phyloP scores from a whole-genome alignment of 2,797 vertebrate genomes.

The Pangasius djambal region DNA sequence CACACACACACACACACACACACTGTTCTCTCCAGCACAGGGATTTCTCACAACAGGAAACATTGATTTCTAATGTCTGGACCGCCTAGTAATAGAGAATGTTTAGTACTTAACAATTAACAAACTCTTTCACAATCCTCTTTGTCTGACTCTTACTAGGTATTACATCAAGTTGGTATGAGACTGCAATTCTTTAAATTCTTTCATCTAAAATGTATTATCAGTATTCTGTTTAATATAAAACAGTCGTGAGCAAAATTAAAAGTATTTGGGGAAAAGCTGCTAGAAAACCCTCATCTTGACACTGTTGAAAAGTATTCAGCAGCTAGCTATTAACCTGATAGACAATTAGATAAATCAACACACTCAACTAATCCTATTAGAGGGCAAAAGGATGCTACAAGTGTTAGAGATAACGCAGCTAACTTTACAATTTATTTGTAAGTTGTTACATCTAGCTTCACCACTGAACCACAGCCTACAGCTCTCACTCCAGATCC shows the following conservation, averaged over 20 bases:
- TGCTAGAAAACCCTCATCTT: neutral
- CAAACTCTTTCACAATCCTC: neutral
- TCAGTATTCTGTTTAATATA: neutral
- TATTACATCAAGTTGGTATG: neutral
- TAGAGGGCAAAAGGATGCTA: neutral
- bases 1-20: conserved; percentile 39
- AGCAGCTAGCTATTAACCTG: neutral
- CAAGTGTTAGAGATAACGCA: neutral
- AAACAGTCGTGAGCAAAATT: neutral
- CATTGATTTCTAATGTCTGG: neutral
- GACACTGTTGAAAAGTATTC: neutral
- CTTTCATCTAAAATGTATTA: no score
- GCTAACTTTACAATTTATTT: neutral
- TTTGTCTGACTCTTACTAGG: neutral
- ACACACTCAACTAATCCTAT: neutral
- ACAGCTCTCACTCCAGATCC: neutral
- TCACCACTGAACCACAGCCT: neutral
- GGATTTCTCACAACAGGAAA: conserved; percentile 3
- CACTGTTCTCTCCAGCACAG: neutral
- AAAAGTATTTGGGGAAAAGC: neutral
- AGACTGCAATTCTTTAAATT: neutral
- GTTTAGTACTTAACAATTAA: conserved; percentile 4
- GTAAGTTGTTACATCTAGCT: neutral
- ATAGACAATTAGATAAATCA: neutral
- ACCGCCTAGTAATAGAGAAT: neutral